Evolutionary conservation across 2,888 invertebrate species (phyloP), one percentile per base, ranked within the genome.

Genomic region (Macropis europaea): DNA sequence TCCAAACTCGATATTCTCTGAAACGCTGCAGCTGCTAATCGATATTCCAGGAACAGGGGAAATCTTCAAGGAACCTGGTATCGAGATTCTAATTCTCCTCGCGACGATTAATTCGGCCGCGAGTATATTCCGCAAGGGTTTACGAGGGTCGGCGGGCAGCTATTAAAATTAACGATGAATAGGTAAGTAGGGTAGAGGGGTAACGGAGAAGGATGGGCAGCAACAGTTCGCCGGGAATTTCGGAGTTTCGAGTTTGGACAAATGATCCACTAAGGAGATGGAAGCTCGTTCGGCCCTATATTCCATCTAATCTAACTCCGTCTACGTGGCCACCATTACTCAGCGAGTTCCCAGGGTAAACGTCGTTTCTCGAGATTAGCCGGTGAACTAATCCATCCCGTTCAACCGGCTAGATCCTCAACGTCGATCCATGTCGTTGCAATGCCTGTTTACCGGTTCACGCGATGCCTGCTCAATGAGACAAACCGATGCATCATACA

Each of bases 241-340:
- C 70, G 72, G 45, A 80, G 75, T 77, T 79, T 70, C 62, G 43
- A 67, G 68, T 77, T 78, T 52, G 70, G 64, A 81, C 80, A 78
- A 80, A 80, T 81, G 78, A 81, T 78, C 75, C 78, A 76, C 81
- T 81, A 77, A 80, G 77, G 79, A 74, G 76, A 80, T 66, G 71
- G 73, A 67, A 47, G 53, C 71, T 52, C 66, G 68, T 66, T 73
- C 71, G 63, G 56, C 70, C n/a, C 53, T 66, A 71, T 77, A 81
- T 69, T 67, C 76, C 73, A 62, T 81, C 81, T 78, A 81, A 80
- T 80, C 76, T 64, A 81, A 80, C 76, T 77, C 61, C 32, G 47
- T 42, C 62, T 61, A 67, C 70, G 62, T 61, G 62, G 60, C 57
- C 19, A 17, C 66, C 75, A 77, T 80, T 81, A 76, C 71, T 80